Evolutionary conservation across 2,888 invertebrate species (phyloP), one percentile per base, ranked within the genome.

Genomic region (Limnephilus rhombicus): DNA sequence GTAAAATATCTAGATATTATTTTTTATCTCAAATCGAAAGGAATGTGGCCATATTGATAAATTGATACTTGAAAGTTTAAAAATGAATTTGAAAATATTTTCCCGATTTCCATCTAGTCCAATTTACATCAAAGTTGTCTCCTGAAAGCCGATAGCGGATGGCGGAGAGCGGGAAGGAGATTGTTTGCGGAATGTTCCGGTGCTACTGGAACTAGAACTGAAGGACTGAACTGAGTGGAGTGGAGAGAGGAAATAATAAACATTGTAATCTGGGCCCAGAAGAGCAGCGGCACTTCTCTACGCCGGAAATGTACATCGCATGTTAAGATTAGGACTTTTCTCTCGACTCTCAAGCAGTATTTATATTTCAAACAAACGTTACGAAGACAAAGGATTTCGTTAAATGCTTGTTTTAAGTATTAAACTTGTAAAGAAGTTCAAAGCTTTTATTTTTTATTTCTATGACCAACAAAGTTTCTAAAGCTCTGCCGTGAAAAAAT

Each of bases 61-160:
- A 68, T 68, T 68, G 53, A 68, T 68, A 68, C 53, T 68, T 68
- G 5, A 68, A 68, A 68, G 31, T 34, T 34, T 13, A 31, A 83
- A 83, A 83, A 83, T 34, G 13, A 18, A n/a, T 82, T 31, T 31
- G 3, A 9, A 34, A n/a, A 85, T 85, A 41, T 45, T 85, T 13
- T 1, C 11, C 5, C 45, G 24, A 24, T 85, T 41, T 11, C 18
- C 85, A 41, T 85, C 7, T n/a, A 11, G 45, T 85, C 34, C 24
- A 41, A 85, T 45, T 85, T 85, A 85, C 85, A 41, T 85, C 45
- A 85, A 85, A 85, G 85, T 85, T 85, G 41, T 41, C 45, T 85
- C 12, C 85, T 13, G 45, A 41, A 85, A 45, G 4, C 24, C 5
- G 45, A 85, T 85, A 45, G 49, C 37, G 4, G 37, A 37, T 37